These are phyloP conservation scores for Taurulus bubalis DNA, from an alignment of 2,113 vertebrate species.

Conservation along the genomic window DNA sequence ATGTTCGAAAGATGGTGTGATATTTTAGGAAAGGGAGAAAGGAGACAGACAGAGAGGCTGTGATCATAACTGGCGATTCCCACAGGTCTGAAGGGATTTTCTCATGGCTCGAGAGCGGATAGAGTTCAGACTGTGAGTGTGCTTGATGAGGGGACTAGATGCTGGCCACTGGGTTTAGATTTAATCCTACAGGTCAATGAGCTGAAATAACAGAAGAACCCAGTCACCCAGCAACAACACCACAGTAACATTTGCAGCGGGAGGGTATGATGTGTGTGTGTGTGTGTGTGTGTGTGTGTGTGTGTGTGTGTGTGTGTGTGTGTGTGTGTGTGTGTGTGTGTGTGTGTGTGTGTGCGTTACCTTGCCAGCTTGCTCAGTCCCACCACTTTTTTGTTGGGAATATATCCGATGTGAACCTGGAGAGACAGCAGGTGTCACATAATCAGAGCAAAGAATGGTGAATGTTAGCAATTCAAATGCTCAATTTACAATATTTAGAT, in stretches of 20 bases:
- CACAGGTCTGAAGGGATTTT: constrained; percentile 75
- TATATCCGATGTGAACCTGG: constrained; percentile 85
- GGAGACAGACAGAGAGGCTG: constrained; percentile 55
- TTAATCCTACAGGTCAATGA: constrained; percentile 84
- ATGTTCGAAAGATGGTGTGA: constrained; percentile 33
- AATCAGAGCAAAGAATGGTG: constrained; percentile 7
- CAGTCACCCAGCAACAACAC: constrained; percentile 68
- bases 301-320: constrained; percentile 3
- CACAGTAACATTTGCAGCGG: constrained; percentile 43
- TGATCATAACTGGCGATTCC: constrained; percentile 73
- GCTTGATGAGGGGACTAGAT: constrained; percentile 68
- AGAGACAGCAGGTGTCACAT: constrained; percentile 30
- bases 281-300: constrained; percentile 24
- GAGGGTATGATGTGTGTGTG: background rate
- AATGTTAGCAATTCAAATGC: background rate
- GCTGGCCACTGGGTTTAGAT: constrained; percentile 70
- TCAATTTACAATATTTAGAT: background rate
- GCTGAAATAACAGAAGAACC: constrained; percentile 83
- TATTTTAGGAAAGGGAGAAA: constrained; percentile 46
- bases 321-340: constrained; percentile 24
- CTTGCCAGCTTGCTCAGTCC: constrained; percentile 84
- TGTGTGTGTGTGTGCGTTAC: constrained; percentile 54
- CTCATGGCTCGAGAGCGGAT: constrained; percentile 66
- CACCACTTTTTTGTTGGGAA: constrained; percentile 85
- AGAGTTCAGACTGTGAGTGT: constrained; percentile 65